phyloP scores from a whole-genome alignment of 2,113 vertebrate species.

The Ceyx melanurus region DNA sequence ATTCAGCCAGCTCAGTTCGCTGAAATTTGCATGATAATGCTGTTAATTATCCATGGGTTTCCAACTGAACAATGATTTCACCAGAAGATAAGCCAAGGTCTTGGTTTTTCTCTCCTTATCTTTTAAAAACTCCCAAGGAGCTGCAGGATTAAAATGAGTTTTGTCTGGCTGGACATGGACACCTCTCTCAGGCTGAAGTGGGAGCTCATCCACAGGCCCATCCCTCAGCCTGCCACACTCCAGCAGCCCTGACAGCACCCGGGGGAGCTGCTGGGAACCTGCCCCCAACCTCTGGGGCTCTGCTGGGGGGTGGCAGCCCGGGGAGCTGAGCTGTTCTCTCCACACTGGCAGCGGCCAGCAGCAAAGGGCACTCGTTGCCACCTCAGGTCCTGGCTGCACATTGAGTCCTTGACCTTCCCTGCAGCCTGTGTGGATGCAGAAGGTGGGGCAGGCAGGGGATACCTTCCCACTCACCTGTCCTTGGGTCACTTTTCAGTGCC shows the following conservation, averaged over 20 bases:
- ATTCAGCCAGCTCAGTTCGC: constrained; percentile 27
- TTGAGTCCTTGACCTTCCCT: neutral
- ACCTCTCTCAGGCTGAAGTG: too few species aligned
- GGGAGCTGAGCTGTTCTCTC: neutral
- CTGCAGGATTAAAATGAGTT: too few species aligned
- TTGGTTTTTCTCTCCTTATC: too few species aligned
- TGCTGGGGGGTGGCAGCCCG: rapidly evolving
- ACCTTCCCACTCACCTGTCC: neutral
- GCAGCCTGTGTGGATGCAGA: neutral
- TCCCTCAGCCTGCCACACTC: too few species aligned
- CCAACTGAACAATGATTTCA: too few species aligned
- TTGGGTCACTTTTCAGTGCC: rapidly evolving
- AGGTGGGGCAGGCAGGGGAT: neutral
- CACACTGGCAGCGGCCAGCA: rapidly evolving
- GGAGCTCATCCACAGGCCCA: too few species aligned
- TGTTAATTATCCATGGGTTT: neutral
- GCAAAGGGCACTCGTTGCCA: neutral
- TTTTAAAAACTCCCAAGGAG: too few species aligned
- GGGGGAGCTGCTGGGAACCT: neutral
- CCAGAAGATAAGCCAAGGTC: too few species aligned
- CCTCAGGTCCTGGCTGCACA: neutral
- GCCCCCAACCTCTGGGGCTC: neutral
- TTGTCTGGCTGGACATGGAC: too few species aligned
- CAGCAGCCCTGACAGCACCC: too few species aligned
- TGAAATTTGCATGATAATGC: constrained; percentile 60